Evolutionary conservation across 2,888 invertebrate species (phyloP).

Genomic region (Heterodera filipjevi): DNA sequence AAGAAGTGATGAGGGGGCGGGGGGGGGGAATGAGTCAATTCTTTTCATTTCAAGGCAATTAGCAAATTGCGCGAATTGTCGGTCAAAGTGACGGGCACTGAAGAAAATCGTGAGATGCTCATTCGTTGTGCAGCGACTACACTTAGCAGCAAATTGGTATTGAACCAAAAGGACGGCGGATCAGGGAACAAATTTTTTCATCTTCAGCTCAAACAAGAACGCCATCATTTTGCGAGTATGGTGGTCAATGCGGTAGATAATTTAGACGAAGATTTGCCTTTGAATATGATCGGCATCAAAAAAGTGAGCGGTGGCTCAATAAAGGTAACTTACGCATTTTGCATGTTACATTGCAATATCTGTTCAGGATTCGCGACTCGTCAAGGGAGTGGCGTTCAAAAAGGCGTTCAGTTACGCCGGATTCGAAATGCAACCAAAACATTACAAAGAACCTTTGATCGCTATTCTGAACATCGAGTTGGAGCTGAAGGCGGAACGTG

Average conservation of each 20-base stretch:
- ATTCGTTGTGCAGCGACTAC: constrained; percentile 90
- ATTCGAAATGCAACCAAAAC: constrained; percentile 99
- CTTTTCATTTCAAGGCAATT: too few species aligned
- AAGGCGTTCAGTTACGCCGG: constrained; percentile 99
- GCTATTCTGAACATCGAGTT: constrained; percentile 94
- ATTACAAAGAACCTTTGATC: constrained; percentile 84
- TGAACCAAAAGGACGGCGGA: neutral
- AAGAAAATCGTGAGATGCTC: constrained; percentile 67
- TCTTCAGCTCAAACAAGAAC: constrained; percentile 71
- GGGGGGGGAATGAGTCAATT: neutral
- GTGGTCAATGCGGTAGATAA: constrained; percentile 94
- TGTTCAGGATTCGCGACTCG: constrained; percentile 79
- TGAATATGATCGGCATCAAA: constrained; percentile 99
- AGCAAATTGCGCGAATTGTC: constrained; percentile 82
- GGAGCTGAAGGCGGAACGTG: constrained; percentile 94
- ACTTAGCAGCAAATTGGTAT: constrained; percentile 91
- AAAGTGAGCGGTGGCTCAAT: constrained; percentile 74
- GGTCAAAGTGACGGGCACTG: constrained; percentile 69
- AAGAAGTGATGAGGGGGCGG: constrained; percentile 68
- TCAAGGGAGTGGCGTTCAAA: constrained; percentile 95
- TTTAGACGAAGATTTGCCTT: constrained; percentile 81
- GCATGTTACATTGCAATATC: neutral
- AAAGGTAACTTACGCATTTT: constrained; percentile 36
- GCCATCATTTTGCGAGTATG: constrained; percentile 92
- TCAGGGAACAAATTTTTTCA: neutral